Percentiles rank a stretch among this genome's conserved stretches.
phyloP scores from a whole-genome alignment of 2,797 vertebrate species.

The Triplophysa yarkandensis region DNA sequence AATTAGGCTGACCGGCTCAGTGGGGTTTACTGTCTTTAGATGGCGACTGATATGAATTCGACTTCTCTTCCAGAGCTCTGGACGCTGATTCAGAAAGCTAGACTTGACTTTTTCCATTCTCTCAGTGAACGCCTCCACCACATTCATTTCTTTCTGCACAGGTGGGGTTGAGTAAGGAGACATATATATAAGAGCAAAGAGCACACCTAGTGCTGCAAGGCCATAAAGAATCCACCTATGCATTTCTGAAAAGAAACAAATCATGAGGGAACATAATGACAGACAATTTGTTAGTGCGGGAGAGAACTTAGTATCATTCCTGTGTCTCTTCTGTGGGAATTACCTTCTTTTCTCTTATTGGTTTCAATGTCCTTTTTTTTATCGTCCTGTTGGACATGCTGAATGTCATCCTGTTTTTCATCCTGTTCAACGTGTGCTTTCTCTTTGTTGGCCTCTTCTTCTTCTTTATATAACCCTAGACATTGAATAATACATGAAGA shows the following conservation, averaged over 20 bases:
- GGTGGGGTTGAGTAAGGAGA: conserved; percentile 21
- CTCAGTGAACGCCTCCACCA: conserved; percentile 76
- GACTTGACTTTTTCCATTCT: conserved; percentile 74
- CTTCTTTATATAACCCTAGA: too few species aligned
- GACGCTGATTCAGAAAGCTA: conserved; percentile 69
- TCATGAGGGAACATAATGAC: background rate
- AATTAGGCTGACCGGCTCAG: conserved; percentile 86
- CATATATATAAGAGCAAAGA: background rate
- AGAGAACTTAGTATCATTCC: background rate
- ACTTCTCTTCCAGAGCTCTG: conserved; percentile 81
- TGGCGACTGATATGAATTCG: conserved; percentile 83
- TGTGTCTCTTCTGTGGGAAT: background rate
- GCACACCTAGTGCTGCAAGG: fast-evolving
- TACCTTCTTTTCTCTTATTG: background rate
- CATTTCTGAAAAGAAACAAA: background rate
- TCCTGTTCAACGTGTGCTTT: too few species aligned
- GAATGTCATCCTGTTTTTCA: too few species aligned
- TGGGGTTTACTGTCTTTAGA: conserved; percentile 73
- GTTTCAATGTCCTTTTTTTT: background rate
- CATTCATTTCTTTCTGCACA: conserved; percentile 46
- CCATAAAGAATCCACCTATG: background rate
- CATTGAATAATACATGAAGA: too few species aligned
- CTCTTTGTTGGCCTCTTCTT: too few species aligned
- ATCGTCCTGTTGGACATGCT: too few species aligned
- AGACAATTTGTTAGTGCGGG: background rate